Evolutionary conservation across 2,113 vertebrate species (phyloP), one percentile per base, ranked within the genome.

Genomic region (Anseranas semipalmata): DNA sequence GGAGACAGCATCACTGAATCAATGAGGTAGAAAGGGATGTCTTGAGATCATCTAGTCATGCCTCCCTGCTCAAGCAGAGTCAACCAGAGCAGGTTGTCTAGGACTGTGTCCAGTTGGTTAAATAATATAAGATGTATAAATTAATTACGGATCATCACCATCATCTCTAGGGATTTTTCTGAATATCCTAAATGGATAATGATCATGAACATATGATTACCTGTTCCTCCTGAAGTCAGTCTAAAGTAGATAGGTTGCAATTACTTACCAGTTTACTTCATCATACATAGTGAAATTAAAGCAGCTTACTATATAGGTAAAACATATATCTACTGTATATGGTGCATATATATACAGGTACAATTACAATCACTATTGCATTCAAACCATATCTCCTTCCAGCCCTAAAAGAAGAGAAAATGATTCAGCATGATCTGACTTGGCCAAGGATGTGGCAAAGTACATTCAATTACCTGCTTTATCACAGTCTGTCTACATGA

Each of bases 271-370:
- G 1, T 43, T 77, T 81, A 30, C 7, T 56, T 68, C 8, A 45
- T 76, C 65, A 59, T 73, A 9, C 12, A 21, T 35, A 70, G 43
- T 28, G 6, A 59, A 78, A 85, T 62, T 17, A 52, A 85, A 76
- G 4, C 14, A 46, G 2, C 6, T 89, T 32, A 39, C 6, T 66
- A 3, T 53, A 17, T 4, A 41, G 33, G 6, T 46, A 39, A 11
- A 39, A 18, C 37, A 5, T 7, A 3, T 13, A n/a, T 27, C 1
- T 30, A 10, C 2, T 1, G 1, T 9, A 5, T 27, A 27, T 33
- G 9, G 8, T 28, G 56, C 13, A 8, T 9, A 50, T 4, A 22
- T 37, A 17, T n/a, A 19, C 3, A 32, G 30, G 11, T 53, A 55
- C 13, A 71, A 66, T 21, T 17, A 8, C 37, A 87, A 43, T 52